Conservation (phyloP, 2,888 invertebrate species). For the Meliscaeva auricollis region DNA sequence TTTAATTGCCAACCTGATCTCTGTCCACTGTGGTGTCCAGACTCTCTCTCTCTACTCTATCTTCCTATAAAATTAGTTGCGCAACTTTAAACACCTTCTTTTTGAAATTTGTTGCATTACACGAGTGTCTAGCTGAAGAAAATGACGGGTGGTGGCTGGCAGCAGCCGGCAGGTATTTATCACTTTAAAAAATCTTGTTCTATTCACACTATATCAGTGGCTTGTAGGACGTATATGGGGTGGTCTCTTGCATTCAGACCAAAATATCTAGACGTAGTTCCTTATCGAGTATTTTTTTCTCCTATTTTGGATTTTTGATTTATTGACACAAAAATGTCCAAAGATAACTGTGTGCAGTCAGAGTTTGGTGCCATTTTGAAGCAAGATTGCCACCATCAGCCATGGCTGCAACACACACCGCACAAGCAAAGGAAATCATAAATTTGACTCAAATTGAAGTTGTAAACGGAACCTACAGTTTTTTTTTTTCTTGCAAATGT, state of each 20-base stretch:
- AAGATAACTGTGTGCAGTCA: constrained; percentile 57
- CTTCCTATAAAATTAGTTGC: background rate
- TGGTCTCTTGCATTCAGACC: constrained; percentile 17
- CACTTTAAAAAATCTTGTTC: constrained; percentile 63
- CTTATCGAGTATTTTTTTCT: constrained; percentile 6
- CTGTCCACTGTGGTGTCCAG: constrained; percentile 2
- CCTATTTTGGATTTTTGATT: constrained; percentile 58
- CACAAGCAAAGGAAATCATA: constrained; percentile 56
- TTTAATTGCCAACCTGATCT: constrained; percentile 66
- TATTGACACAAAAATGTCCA: constrained; percentile 44
- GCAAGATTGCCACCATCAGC: constrained; percentile 39
- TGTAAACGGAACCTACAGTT: constrained; percentile 31
- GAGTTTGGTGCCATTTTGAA: constrained; percentile 46
- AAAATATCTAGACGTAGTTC: background rate
- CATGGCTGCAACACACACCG: too few relatives aligned
- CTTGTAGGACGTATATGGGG: constrained; percentile 36
- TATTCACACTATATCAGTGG: constrained; percentile 24
- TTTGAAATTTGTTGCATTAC: constrained; percentile 24
- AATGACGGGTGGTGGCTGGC: constrained; percentile 52
- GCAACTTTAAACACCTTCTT: constrained; percentile 27
- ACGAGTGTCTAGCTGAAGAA: constrained; percentile 1
- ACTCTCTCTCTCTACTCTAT: constrained; percentile 16
- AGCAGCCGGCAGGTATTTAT: constrained; percentile 64
- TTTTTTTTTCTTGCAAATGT: background rate
- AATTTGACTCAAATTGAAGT: constrained; percentile 6